phyloP scores from a whole-genome alignment of 2,888 invertebrate species.

The Zaprionus obscuricornis region DNA sequence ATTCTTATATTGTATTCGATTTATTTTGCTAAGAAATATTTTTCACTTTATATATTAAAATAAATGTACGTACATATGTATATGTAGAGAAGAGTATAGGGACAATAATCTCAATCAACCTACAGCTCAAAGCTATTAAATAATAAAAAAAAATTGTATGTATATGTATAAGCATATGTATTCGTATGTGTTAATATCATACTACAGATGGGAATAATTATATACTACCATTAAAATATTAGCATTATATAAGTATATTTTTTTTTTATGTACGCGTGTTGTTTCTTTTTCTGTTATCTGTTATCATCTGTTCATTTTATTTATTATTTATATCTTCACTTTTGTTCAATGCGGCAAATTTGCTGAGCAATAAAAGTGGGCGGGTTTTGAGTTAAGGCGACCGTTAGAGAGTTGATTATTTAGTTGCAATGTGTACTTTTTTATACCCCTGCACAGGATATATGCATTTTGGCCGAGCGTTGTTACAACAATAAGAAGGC shows the following conservation, averaged over 20 bases:
- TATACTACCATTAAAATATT: conserved; percentile 52
- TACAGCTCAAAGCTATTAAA: conserved; percentile 56
- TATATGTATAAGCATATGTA: conserved; percentile 22
- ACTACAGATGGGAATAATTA: no score
- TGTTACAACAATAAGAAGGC: no score
- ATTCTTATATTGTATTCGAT: no score
- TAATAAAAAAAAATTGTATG: conserved; percentile 33
- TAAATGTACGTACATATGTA: conserved; percentile 5
- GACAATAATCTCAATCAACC: no score
- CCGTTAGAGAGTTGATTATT: conserved; percentile 52
- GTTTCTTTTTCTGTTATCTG: conserved; percentile 8
- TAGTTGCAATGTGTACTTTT: conserved; percentile 38
- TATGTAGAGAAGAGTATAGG: conserved; percentile 54
- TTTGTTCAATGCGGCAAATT: conserved; percentile 14
- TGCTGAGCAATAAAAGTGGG: conserved; percentile 56
- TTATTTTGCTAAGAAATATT: no score
- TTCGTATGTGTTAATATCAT: no score
- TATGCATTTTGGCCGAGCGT: no score
- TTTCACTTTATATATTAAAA: no score
- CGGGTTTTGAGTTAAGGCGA: conserved; percentile 70
- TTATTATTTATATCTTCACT: not conserved
- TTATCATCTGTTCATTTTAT: not conserved
- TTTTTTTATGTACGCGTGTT: conserved; percentile 15
- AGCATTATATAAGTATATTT: not conserved
- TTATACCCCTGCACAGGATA: no score